These are phyloP conservation scores for Serinus canaria DNA, from an alignment of 2,113 vertebrate genomes.

Conservation along the genomic window DNA sequence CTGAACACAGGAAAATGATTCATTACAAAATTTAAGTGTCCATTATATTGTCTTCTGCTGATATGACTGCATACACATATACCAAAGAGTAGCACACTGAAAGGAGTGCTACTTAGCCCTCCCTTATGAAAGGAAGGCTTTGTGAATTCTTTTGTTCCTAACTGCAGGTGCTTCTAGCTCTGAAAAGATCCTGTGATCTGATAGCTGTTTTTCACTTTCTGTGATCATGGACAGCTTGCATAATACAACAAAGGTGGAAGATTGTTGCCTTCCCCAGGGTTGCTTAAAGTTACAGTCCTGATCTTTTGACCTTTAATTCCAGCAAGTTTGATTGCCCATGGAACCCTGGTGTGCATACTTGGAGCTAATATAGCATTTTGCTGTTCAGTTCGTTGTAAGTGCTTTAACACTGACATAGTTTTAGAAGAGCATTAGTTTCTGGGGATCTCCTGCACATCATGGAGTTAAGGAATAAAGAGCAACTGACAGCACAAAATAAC, in stretches of 20 bases:
- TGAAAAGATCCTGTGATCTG: constrained; percentile 71
- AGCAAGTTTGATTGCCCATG: constrained; percentile 69
- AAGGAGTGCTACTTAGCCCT: not conserved
- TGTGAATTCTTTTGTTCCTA: constrained; percentile 70
- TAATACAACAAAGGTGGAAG: constrained; percentile 68
- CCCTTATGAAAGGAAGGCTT: constrained; percentile 53
- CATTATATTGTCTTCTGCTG: not conserved
- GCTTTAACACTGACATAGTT: constrained; percentile 34
- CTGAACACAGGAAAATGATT: not conserved
- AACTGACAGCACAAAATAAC: not conserved
- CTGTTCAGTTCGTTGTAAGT: constrained; percentile 55
- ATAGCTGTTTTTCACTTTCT: constrained; percentile 69
- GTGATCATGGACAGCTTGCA: constrained; percentile 65
- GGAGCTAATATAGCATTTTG: constrained; percentile 51
- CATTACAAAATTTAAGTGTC: not conserved
- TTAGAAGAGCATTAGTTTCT: constrained; percentile 31
- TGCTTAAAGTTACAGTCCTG: constrained; percentile 70
- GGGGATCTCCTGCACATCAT: not conserved
- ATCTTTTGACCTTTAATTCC: constrained; percentile 77
- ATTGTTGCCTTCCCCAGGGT: constrained; percentile 64
- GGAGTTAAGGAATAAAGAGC: constrained; percentile 29
- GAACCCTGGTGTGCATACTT: constrained; percentile 67
- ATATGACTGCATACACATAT: not conserved
- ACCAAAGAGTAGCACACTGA: not conserved
- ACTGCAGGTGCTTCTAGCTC: constrained; percentile 67